phyloP scores from a whole-genome alignment of 2,113 vertebrate genomes.

The Lophochroa leadbeateri region DNA sequence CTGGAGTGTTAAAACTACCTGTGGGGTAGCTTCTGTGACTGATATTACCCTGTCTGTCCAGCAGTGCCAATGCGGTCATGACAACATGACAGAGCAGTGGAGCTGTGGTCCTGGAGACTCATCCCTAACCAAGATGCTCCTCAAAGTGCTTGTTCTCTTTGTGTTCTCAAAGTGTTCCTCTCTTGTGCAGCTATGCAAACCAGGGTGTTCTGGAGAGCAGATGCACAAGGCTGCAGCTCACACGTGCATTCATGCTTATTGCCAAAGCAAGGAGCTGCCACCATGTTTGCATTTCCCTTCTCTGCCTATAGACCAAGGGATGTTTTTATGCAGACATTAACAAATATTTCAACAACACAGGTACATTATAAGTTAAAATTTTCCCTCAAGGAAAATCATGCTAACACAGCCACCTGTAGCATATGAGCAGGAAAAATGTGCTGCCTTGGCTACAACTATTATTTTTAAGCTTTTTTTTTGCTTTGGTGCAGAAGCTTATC shows the following conservation, averaged over 20 bases:
- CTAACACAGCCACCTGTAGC: background rate
- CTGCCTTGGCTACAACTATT: background rate
- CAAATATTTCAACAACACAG: background rate
- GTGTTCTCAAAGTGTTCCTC: background rate
- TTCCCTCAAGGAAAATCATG: background rate
- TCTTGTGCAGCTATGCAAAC: background rate
- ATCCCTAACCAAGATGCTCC: background rate
- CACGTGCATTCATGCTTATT: background rate
- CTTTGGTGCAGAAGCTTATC: background rate
- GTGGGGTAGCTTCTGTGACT: background rate
- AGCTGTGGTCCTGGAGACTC: background rate
- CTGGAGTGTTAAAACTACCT: background rate
- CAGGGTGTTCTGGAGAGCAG: background rate
- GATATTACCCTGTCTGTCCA: background rate
- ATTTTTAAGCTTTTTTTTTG: background rate
- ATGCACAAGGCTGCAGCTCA: background rate
- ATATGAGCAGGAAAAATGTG: background rate
- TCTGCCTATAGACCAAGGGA: background rate
- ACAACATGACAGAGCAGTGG: background rate
- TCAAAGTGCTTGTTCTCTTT: background rate
- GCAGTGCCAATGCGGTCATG: accelerated
- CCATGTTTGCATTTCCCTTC: background rate
- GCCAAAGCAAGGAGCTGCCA: background rate
- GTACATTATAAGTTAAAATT: background rate
- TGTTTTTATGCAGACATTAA: background rate